These are phyloP conservation scores for Aviceda subcristata DNA, from an alignment of 2,113 vertebrate species.

Conservation along the genomic window DNA sequence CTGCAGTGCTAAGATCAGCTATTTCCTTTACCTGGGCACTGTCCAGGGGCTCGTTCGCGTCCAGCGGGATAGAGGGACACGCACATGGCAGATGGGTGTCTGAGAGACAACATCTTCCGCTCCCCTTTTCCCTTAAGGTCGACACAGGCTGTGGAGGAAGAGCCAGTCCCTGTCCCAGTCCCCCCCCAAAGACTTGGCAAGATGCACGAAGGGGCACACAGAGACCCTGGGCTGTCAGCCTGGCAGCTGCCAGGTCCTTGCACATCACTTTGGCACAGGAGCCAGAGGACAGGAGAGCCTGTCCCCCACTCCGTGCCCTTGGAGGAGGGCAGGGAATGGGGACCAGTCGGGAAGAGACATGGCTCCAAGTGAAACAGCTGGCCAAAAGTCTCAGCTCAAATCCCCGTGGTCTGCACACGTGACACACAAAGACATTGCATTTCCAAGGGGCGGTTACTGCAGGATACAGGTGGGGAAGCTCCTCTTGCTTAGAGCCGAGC, in stretches of 20 bases:
- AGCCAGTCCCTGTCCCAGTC: not conserved
- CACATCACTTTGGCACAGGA: not conserved
- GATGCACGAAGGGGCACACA: not conserved
- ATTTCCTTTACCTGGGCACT: not conserved
- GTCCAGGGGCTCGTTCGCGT: accelerated
- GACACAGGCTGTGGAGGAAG: not conserved
- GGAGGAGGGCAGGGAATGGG: not conserved
- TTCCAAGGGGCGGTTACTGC: not conserved
- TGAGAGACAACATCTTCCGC: accelerated
- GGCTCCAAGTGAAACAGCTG: not conserved
- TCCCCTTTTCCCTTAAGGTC: not conserved
- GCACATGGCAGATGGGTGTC: not conserved
- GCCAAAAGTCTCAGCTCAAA: not conserved
- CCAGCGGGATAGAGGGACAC: not conserved
- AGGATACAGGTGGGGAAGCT: not conserved
- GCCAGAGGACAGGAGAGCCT: not conserved
- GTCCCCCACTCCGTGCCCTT: accelerated
- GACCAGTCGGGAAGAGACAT: not conserved
- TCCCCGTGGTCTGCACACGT: no score
- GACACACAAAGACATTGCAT: not conserved
- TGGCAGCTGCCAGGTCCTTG: not conserved
- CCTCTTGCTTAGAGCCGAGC: not conserved
- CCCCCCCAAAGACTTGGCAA: not conserved
- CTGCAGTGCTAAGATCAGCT: not conserved
- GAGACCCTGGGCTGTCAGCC: not conserved